Evolutionary conservation across 2,888 invertebrate species (phyloP), one percentile per base, ranked within the genome.

Genomic region (Conchocele bisecta): DNA sequence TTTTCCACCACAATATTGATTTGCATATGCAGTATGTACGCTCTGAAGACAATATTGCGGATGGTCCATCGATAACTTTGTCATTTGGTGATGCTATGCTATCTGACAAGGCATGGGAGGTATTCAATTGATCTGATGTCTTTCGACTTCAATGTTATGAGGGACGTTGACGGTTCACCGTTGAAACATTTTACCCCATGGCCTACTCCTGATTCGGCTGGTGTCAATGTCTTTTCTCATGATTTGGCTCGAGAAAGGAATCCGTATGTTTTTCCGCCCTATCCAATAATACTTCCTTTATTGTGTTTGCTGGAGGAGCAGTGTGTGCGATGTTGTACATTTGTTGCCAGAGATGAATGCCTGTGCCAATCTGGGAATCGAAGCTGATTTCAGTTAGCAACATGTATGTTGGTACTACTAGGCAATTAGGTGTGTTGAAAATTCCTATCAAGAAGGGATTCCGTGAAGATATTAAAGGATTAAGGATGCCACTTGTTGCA

Each of bases 101-200:
- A 24, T 51, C 53, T 41, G 26, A 42, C 13, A 28, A 33, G 2
- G 39, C 44, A 7, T 75, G 67, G 63, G 13, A 54, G 5, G 17
- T 53, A 20, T 66, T 75, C 60, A 20, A 48, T 68, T 39, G 71
- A 72, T 41, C 35, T 67, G 17, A 76, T 73, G 68, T 44, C 73
- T 15, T 24, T 70, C 9, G 73, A 73, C 48, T 66, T 63, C 7
- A 76, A 69, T 60, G 66, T 33, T 1, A 65, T 66, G 58, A 24
- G 24, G 9, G 24, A 24, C 29, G 9, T 11, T 31, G 35, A 15
- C 63, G 63, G 28, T 35, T 28, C 4, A 35, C 58, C 3, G 3
- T 31, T 67, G 24, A 28, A 28, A 39, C 73, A 74, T 66, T 72
- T 63, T 56, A 63, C 63, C 3, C 58, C 63, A 20, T 57, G 7